These are phyloP conservation scores for Amphibalanus amphitrite DNA, from an alignment of 1,140 invertebrate genomes.

Conservation along the genomic window DNA sequence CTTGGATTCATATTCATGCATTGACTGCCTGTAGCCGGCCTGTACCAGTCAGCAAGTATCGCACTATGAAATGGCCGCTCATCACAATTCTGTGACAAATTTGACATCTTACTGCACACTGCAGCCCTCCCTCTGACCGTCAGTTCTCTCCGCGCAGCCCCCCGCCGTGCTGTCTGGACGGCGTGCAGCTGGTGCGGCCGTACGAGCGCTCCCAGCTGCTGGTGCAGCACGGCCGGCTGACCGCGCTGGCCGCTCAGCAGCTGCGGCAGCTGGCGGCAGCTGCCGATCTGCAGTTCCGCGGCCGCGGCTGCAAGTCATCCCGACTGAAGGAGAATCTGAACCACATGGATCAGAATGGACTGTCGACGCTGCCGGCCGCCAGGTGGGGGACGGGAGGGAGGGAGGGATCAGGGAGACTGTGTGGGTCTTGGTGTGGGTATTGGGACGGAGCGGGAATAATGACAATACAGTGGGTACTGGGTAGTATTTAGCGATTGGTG, in stretches of 20 bases:
- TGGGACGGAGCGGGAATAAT: too few species aligned
- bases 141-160: constrained; percentile 11
- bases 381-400: constrained; percentile 11
- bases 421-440: too few species aligned
- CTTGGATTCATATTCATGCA: too few species aligned
- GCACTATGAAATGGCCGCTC: too few species aligned
- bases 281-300: constrained; percentile 21
- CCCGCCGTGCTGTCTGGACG: constrained; percentile 39
- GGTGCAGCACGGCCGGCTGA: constrained; percentile 46
- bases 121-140: too few species aligned
- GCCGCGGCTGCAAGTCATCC: constrained; percentile 20
- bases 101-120: too few species aligned
- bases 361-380: constrained; percentile 24
- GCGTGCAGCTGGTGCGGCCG: constrained; percentile 53
- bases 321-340: constrained; percentile 32
- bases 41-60: too few species aligned
- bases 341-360: constrained; percentile 44
- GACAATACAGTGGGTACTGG: too few species aligned
- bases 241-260: constrained; percentile 50
- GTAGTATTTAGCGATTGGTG: too few species aligned
- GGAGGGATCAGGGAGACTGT: too few species aligned
- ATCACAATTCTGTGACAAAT: too few species aligned
- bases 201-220: constrained; percentile 54
- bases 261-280: constrained; percentile 39
- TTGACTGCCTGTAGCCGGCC: too few species aligned